Percentiles rank a stretch among this genome's conserved stretches.
Conservation (phyloP, 37 sponge, comb jelly and placozoan species). For the Theonella swinhoei region DNA sequence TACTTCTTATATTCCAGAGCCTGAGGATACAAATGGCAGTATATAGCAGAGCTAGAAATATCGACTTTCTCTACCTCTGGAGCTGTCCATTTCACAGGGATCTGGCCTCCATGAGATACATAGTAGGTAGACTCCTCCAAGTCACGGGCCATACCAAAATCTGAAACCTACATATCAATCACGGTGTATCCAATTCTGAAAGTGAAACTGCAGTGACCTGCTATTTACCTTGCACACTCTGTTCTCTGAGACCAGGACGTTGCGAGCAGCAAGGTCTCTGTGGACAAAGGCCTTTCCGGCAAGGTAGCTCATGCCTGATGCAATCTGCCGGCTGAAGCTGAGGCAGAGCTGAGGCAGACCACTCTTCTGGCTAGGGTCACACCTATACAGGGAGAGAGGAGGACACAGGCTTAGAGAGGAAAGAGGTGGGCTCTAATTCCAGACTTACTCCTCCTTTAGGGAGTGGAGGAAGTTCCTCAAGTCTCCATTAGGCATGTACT, state of each 20-base stretch:
- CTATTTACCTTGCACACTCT: slow-evolving; percentile 3
- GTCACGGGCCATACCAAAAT: slow-evolving; percentile 68
- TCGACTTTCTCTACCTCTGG: slow-evolving; percentile 44
- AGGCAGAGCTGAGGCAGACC: background rate
- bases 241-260: background rate
- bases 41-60: no score
- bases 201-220: slow-evolving; percentile 1
- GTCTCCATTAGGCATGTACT: slow-evolving; percentile 67
- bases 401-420: background rate
- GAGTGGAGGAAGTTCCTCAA: slow-evolving; percentile 32
- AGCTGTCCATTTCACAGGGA: slow-evolving; percentile 77
- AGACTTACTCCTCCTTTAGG: slow-evolving; percentile 7
- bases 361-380: background rate
- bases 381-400: background rate
- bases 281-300: background rate
- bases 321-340: slow-evolving; percentile 1
- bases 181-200: background rate
- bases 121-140: slow-evolving; percentile 35
- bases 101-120: slow-evolving; percentile 20
- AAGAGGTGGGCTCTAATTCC: background rate
- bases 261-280: slow-evolving; percentile 7
- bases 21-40: background rate
- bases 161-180: slow-evolving; percentile 33
- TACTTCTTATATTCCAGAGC: slow-evolving; percentile 13
- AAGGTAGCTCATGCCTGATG: slow-evolving; percentile 1